A percentile compares a stretch with the other conserved stretches of the same genome.
Evolutionary conservation across 2,888 invertebrate species (phyloP).

Genomic region (Cosmorhoe ocellata): DNA sequence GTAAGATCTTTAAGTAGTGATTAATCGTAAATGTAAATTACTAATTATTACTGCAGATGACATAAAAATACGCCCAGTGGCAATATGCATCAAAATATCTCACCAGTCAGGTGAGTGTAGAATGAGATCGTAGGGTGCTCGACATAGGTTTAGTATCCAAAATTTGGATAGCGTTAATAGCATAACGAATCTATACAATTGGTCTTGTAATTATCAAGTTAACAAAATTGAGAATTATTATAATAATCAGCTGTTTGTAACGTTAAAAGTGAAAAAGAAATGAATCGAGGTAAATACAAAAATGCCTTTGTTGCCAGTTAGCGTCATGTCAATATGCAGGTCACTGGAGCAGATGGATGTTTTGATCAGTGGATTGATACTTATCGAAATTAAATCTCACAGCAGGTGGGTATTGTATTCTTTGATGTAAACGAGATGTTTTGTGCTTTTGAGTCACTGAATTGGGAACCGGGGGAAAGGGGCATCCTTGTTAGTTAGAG

Average conservation of each 20-base stretch:
- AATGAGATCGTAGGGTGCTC: too few relatives aligned
- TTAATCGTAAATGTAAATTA: slow-evolving; percentile 8
- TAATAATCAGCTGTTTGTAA: slow-evolving; percentile 41
- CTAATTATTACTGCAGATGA: neutral
- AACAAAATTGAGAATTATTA: slow-evolving; percentile 37
- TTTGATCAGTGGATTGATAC: slow-evolving; percentile 57
- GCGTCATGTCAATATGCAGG: slow-evolving; percentile 61
- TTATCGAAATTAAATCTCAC: slow-evolving; percentile 72
- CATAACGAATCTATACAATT: neutral
- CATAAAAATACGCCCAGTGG: too few relatives aligned
- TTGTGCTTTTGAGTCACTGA: slow-evolving; percentile 9
- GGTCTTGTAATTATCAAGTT: slow-evolving; percentile 32
- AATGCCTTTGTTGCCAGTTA: slow-evolving; percentile 56
- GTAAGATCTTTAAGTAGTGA: slow-evolving; percentile 1
- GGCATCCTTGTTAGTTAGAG: slow-evolving; percentile 23
- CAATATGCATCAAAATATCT: too few relatives aligned
- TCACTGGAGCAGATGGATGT: slow-evolving; percentile 63
- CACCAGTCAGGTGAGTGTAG: too few relatives aligned
- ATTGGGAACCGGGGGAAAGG: neutral
- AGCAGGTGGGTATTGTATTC: slow-evolving; percentile 64
- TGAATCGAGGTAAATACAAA: slow-evolving; percentile 48
- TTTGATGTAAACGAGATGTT: slow-evolving; percentile 37
- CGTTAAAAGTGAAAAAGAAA: slow-evolving; percentile 43
- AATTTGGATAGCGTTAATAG: too few relatives aligned
- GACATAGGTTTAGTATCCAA: too few relatives aligned